These are phyloP conservation scores for Apis florea DNA, from an alignment of 1,140 invertebrate genomes.

Conservation along the genomic window DNA sequence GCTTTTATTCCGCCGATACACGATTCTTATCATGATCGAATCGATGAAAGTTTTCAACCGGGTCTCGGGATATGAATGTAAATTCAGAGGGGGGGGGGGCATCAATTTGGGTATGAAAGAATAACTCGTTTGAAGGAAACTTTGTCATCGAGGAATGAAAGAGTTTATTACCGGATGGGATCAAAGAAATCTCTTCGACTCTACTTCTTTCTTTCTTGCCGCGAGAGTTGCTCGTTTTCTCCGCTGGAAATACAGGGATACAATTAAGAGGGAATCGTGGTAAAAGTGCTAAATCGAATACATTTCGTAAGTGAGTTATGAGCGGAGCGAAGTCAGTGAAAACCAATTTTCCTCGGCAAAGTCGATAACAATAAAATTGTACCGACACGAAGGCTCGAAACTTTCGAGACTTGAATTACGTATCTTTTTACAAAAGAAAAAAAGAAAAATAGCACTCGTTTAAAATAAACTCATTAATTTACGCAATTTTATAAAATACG, in stretches of 20 bases:
- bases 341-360: not conserved
- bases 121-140: conserved; percentile 52
- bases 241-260: not conserved
- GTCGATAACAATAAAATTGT: not conserved
- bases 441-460: too few species aligned
- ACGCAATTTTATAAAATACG: too few species aligned
- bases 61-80: conserved; percentile 41
- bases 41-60: conserved; percentile 18
- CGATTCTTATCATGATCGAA: conserved; percentile 24
- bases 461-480: too few species aligned
- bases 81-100: conserved; percentile 40
- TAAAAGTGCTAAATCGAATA: not conserved
- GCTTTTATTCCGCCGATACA: conserved; percentile 2
- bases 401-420: too few species aligned
- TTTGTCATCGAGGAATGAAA: conserved; percentile 31
- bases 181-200: not conserved
- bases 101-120: conserved; percentile 45
- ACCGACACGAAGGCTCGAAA: too few species aligned
- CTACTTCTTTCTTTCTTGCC: too few species aligned
- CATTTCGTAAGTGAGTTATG: not conserved
- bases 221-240: too few species aligned
- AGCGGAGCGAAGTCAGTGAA: not conserved
- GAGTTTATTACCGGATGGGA: conserved; percentile 43
- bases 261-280: not conserved
- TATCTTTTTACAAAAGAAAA: too few species aligned